Evolutionary conservation across 2,888 invertebrate species (phyloP).

Genomic region (Cordilura impudica): DNA sequence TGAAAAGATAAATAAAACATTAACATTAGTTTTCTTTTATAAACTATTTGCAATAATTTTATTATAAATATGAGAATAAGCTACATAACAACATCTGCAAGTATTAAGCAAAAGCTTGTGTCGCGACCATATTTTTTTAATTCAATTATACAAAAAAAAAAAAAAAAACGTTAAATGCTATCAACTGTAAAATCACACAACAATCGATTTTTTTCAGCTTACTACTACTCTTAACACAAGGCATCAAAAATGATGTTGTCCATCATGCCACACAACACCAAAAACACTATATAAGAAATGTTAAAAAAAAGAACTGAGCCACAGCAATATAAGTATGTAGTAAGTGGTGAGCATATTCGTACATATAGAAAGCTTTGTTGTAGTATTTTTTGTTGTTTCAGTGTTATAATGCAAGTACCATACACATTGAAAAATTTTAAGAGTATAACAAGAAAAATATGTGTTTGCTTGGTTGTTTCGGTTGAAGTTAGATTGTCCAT

Average conservation of each 20-base stretch:
- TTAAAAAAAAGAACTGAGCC: constrained; percentile 29
- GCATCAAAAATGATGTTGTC: constrained; percentile 64
- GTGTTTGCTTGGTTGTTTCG: constrained; percentile 18
- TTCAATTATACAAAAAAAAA: constrained; percentile 65
- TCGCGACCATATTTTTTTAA: constrained; percentile 62
- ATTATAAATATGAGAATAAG: constrained; percentile 28
- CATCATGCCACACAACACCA: constrained; percentile 64
- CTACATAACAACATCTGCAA: constrained; percentile 38
- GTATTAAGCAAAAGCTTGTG: constrained; percentile 51
- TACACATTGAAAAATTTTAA: background rate
- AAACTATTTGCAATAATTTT: constrained; percentile 57
- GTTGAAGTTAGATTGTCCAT: constrained; percentile 54
- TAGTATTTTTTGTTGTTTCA: constrained; percentile 7
- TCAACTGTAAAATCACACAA: constrained; percentile 65
- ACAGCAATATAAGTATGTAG: constrained; percentile 43
- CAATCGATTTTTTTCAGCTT: constrained; percentile 31
- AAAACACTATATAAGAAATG: constrained; percentile 45
- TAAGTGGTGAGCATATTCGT: constrained; percentile 24
- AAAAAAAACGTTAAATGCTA: constrained; percentile 61
- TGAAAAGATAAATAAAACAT: constrained; percentile 78
- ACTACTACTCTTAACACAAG: constrained; percentile 44
- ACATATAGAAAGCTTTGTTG: constrained; percentile 29
- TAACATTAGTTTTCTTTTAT: constrained; percentile 50
- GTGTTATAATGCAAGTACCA: constrained; percentile 22
- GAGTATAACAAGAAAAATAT: constrained; percentile 26